A percentile compares a stretch with the other conserved stretches of the same genome.
phyloP scores from a whole-genome alignment of 2,113 vertebrate genomes.

The Urocolius indicus region DNA sequence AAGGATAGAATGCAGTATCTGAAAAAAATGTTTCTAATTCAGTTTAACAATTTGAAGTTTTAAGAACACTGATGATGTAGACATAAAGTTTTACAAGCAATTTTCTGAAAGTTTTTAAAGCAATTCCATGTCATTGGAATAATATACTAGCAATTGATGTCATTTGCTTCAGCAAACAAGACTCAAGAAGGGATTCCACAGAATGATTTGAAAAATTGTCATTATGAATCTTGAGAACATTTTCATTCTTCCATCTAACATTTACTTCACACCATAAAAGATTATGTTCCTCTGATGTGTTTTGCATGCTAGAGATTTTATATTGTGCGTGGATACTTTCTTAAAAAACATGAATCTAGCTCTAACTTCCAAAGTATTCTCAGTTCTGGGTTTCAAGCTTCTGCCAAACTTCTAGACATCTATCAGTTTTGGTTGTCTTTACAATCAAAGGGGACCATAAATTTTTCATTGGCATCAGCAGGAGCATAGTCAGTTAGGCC shows the following conservation, averaged over 20 bases:
- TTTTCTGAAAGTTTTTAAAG: slow-evolving; percentile 3
- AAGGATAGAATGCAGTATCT: not conserved
- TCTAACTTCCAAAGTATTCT: not conserved
- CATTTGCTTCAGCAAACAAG: not conserved
- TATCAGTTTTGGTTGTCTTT: not conserved
- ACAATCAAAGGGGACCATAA: not conserved
- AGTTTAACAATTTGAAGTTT: not conserved
- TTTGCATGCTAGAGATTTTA: not conserved
- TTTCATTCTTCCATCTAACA: not conserved
- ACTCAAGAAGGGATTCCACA: not conserved
- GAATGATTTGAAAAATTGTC: not conserved
- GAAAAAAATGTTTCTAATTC: not conserved
- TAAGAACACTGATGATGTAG: not conserved
- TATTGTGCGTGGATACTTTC: not conserved
- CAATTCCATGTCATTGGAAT: not conserved
- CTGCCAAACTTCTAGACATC: not conserved
- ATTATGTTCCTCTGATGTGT: not conserved
- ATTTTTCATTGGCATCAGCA: not conserved
- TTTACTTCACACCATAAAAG: not conserved
- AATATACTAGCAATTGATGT: not conserved
- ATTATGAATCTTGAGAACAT: not conserved
- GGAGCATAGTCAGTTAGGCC: not conserved
- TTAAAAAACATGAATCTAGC: not conserved
- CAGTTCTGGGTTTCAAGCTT: not conserved
- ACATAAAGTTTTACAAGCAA: not conserved